Base-by-base conservation (phyloP, 2,797 vertebrate genomes). In the Enteromius trimaculatus region DNA sequence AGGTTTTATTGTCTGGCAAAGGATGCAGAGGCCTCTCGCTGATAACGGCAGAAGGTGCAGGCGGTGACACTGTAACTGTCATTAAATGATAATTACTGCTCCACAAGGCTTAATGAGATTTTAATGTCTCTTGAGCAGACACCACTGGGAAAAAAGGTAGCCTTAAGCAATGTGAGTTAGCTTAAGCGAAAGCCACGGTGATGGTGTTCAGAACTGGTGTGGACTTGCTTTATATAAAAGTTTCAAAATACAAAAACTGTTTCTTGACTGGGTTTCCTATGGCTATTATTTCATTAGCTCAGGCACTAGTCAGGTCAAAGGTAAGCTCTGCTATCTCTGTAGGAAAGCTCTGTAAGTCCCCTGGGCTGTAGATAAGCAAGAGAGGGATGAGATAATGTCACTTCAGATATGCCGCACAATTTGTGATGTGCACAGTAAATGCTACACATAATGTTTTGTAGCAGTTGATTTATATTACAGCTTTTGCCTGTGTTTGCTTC, bases 61-160 rank as follows among this genome's bases (percentile, higher is more conserved):
- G 16, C 23, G 3, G 75, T 44, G 81, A 87, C 88, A 90, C 87
- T 75, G 72, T 88, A 87, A 89, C 81, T 87, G 66, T 78, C 47
- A 79, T 89, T 88, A 84, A 81, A 87, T 84, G 86, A 79, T 85
- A 85, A 88, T 88, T 87, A 87, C 70, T 66, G 65, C 83, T 29
- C 70, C 60, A 21, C 49, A 77, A 82, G 71, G 68, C 71, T 79
- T 83, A 85, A 82, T 58, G 82, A 88, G 84, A 79, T 55, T 89
- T 86, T 89, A 88, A 84, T 79, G 83, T 76, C 77, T 44, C 74
- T 23, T 44, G 29, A 80, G 39, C 49, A 81, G 79, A 64, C 62
- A 49, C 68, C 53, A 58, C 79, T 79, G 70, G 80, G 42, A 34
- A 65, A 55, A 79, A 82, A 75, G 44, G 82, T 82, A 72, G 82